Conservation (phyloP, 2,113 vertebrate genomes). For the Gorsachius goisagi region DNA sequence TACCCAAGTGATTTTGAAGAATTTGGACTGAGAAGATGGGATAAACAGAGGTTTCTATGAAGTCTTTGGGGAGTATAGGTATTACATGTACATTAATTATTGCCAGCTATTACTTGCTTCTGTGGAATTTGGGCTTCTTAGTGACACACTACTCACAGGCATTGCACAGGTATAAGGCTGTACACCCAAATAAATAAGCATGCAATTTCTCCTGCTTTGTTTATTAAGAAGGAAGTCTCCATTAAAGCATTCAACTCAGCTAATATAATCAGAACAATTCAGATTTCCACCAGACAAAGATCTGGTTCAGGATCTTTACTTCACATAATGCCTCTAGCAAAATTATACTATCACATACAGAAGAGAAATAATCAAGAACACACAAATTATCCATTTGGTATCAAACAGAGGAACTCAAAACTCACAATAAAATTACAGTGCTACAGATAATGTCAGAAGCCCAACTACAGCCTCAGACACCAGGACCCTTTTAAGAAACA, state of each 20-base stretch:
- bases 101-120: not conserved
- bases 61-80: not conserved
- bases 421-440: not conserved
- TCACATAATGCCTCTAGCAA: not conserved
- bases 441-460: not conserved
- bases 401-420: not conserved
- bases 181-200: not conserved
- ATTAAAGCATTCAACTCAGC: not conserved
- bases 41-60: not conserved
- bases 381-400: not conserved
- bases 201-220: not conserved
- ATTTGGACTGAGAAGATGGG: not conserved
- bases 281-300: not conserved
- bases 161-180: not conserved
- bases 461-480: not conserved
- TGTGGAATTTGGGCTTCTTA: not conserved
- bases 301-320: not conserved
- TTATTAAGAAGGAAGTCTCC: not conserved
- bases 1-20: not conserved
- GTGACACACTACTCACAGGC: not conserved
- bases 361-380: not conserved
- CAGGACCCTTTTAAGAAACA: not conserved
- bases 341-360: not conserved
- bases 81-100: not conserved
- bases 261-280: constrained; percentile 18